Evolutionary conservation across 2,888 invertebrate genomes (phyloP).

Genomic region (Drosophila phalerata): DNA sequence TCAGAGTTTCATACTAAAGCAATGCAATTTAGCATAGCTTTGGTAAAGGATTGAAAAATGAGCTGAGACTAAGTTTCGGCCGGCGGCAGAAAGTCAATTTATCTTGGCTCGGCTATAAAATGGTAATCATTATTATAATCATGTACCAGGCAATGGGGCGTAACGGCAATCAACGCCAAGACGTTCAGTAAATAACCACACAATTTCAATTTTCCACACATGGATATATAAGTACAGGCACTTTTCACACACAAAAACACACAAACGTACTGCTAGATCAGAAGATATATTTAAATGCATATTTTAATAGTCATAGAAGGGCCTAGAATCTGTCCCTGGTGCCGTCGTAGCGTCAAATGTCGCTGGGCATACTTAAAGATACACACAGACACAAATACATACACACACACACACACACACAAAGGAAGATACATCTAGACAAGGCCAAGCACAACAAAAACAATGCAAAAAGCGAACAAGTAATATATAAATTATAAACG

Average conservation of each 20-base stretch:
- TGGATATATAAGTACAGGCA: conserved; percentile 32
- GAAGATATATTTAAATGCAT: conserved; percentile 74
- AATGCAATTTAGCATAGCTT: conserved; percentile 11
- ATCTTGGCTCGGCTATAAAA: conserved; percentile 67
- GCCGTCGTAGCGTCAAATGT: conserved; percentile 64
- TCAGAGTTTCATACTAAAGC: not conserved
- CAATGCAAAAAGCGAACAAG: conserved; percentile 59
- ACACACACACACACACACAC: too few species aligned
- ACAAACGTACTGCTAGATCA: conserved; percentile 15
- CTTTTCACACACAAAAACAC: conserved; percentile 23
- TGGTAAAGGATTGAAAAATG: conserved; percentile 41
- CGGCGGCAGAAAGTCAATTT: conserved; percentile 59
- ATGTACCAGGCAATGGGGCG: conserved; percentile 81
- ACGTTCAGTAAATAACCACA: conserved; percentile 74
- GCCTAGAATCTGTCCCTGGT: conserved; percentile 56
- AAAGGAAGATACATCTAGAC: conserved; percentile 34
- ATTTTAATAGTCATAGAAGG: conserved; percentile 78
- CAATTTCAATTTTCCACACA: conserved; percentile 75
- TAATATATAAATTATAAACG: conserved; percentile 79
- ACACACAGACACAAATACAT: conserved; percentile 25
- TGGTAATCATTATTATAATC: conserved; percentile 76
- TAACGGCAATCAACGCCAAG: conserved; percentile 78
- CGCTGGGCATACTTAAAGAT: conserved; percentile 72
- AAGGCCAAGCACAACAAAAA: conserved; percentile 74
- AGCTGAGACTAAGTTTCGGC: conserved; percentile 9